These are phyloP conservation scores for Torymus auratus DNA, from an alignment of 2,888 invertebrate genomes.

Conservation along the genomic window DNA sequence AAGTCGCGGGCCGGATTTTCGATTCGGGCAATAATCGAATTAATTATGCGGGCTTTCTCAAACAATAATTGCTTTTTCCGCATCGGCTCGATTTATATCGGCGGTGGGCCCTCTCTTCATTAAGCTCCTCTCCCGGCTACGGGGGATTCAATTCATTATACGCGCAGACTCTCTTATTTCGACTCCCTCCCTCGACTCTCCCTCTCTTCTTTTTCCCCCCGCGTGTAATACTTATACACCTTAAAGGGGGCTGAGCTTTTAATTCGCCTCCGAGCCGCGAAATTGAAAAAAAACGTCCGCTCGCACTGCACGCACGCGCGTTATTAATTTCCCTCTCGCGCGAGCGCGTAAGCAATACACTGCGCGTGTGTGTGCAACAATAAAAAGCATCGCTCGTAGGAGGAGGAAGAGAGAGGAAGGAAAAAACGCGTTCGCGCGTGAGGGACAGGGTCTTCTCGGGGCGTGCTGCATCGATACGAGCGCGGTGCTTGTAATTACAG, in stretches of 20 bases:
- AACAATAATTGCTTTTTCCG: constrained; percentile 37
- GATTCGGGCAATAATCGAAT: constrained; percentile 37
- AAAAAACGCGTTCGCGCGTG: neutral
- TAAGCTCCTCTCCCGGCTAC: constrained; percentile 1
- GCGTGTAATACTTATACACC: neutral
- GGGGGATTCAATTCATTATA: constrained; percentile 37
- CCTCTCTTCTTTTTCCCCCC: too few relatives aligned
- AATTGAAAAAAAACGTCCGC: constrained; percentile 39
- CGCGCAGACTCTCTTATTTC: neutral
- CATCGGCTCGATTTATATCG: constrained; percentile 20
- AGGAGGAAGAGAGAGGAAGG: neutral
- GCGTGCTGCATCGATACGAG: constrained; percentile 40
- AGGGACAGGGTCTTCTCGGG: constrained; percentile 46
- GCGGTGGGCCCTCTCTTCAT: constrained; percentile 20
- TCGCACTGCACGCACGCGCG: constrained; percentile 2
- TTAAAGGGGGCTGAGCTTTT: constrained; percentile 32
- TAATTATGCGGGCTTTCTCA: constrained; percentile 39
- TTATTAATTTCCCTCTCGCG: constrained; percentile 40
- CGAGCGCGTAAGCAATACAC: too few relatives aligned
- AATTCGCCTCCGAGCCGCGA: constrained; percentile 44
- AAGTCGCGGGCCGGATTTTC: neutral
- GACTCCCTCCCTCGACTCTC: too few relatives aligned
- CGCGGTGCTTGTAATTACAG: constrained; percentile 48
- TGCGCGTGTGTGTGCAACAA: too few relatives aligned
- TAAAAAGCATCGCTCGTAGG: too few relatives aligned